Base-by-base conservation (phyloP, 2,888 invertebrate genomes). In the Eupithecia centaureata region DNA sequence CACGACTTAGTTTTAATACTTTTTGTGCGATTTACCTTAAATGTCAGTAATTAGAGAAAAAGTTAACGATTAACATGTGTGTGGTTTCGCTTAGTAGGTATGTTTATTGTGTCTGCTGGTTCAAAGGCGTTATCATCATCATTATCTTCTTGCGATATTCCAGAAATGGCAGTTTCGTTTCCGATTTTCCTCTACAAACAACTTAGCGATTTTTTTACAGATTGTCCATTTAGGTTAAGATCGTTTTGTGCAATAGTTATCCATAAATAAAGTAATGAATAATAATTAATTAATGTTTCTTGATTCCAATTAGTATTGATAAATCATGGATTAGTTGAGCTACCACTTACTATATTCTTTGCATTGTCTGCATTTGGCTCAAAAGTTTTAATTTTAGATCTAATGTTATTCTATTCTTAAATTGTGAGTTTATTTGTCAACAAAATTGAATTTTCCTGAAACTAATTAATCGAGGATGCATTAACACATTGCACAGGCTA, bases 1-100 rank as follows among this genome's bases (percentile, higher is more conserved):
- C 80, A 77, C 78, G 77, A 70, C 72, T 76, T 73, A 68, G 72
- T 67, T 75, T 82, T 80, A 80, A 79, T 74, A 79, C 79, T 75
- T 75, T 73, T 76, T 76, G 63, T 70, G 62, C 54, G 63, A 71
- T 73, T 66, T 72, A 68, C 72, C 65, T 56, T 62, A 69, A 65
- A 47, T 57, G 65, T 62, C 60, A 38, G 47, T 69, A 65, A 71
- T 72, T 68, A 52, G 65, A 35, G 60, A 65, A 68, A 68, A 70
- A 65, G 61, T 42, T 63, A 63, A 63, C 59, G 51, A 51, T 38
- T 42, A 54, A 42, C 57, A 57, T 64, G 58, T 42, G 68, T 62
- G 32, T 33, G 28, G 61, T 22, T 61, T 51, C 35, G 28, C 13
- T 65, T 28, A 60, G 35, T 28, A 59, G 54, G 35, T 28, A 59